Conservation (phyloP, 1,140 invertebrate species). For the Drosophila grimshawi region DNA sequence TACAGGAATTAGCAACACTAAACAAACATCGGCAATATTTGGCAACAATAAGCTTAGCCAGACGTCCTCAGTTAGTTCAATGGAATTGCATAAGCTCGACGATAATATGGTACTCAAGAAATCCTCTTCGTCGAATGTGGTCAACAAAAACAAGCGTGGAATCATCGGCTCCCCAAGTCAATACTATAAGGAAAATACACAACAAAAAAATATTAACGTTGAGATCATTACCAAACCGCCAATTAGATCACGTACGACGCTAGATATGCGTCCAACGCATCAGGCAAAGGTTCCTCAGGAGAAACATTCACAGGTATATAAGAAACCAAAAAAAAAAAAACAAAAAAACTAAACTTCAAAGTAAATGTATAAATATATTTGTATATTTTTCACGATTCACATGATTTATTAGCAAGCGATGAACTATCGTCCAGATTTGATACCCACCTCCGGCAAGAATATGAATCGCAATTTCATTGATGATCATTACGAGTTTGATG, state of each 20-base stretch:
- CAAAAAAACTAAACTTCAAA: no score
- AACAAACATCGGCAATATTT: conserved; percentile 60
- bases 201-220: conserved; percentile 78
- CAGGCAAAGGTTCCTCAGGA: conserved; percentile 56
- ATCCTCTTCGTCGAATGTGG: conserved; percentile 71
- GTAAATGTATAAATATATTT: no score
- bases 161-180: conserved; percentile 60
- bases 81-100: conserved; percentile 82
- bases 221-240: conserved; percentile 83
- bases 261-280: conserved; percentile 69
- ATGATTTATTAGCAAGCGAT: conserved; percentile 30
- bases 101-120: conserved; percentile 82
- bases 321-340: no score
- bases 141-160: conserved; percentile 70
- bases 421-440: conserved; percentile 64
- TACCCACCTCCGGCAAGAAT: conserved; percentile 43
- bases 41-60: conserved; percentile 70
- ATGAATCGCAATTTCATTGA: conserved; percentile 61
- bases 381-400: neutral
- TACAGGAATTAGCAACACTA: conserved; percentile 53
- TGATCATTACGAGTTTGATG: conserved; percentile 73
- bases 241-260: conserved; percentile 78
- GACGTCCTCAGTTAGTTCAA: conserved; percentile 79
- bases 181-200: conserved; percentile 75
- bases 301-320: conserved; percentile 60